phyloP scores from a whole-genome alignment of 30 jellyfish, hydroid and myxozoan genomes.

The Aurelia aurita region DNA sequence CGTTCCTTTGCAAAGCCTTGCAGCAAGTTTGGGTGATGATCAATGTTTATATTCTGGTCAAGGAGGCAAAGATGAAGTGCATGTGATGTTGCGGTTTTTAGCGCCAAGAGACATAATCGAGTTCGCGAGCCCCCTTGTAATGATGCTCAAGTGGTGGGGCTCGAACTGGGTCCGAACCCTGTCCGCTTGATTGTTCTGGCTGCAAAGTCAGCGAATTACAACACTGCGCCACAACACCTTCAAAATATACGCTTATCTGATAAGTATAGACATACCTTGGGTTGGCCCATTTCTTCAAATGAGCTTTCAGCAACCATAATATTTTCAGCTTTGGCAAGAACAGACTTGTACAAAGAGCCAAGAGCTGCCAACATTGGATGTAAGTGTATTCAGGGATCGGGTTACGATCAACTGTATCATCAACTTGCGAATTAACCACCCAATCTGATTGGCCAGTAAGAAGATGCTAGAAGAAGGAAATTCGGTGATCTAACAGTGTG shows the following conservation, averaged over 20 bases:
- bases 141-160: too few species aligned
- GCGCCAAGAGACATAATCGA: too few species aligned
- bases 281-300: constrained; percentile 73
- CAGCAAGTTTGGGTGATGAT: too few species aligned
- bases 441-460: constrained; percentile 76
- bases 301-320: constrained; percentile 95
- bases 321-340: constrained; percentile 92
- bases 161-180: too few species aligned
- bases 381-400: constrained; percentile 89
- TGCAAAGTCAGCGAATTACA: too few species aligned
- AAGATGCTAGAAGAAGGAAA: constrained; percentile 22
- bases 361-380: constrained; percentile 95
- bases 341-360: constrained; percentile 89
- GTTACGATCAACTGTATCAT: constrained; percentile 79
- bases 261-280: constrained; percentile 57
- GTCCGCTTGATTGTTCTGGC: too few species aligned
- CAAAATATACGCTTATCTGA: too few species aligned
- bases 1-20: too few species aligned
- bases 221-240: too few species aligned
- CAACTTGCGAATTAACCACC: constrained; percentile 58
- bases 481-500: too few species aligned
- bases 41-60: not conserved
- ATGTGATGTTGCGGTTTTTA: too few species aligned
- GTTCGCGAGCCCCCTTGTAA: too few species aligned
- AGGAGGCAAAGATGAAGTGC: not conserved